phyloP scores from a whole-genome alignment of 2,113 vertebrate species.

The Phrynosoma blainvillii region DNA sequence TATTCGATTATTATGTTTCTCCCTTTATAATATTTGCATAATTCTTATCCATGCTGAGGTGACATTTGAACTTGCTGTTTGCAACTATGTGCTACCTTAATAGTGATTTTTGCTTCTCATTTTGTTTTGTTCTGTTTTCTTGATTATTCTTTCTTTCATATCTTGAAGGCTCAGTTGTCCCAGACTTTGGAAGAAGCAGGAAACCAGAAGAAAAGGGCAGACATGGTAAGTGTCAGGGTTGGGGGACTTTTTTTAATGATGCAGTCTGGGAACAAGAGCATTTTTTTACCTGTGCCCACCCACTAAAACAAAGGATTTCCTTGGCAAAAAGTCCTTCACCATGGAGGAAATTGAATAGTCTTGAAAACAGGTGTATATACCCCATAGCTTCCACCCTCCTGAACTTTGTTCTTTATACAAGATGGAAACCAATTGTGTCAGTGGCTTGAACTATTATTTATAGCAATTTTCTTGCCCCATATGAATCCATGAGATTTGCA shows the following conservation, averaged over 20 bases:
- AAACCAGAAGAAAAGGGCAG: slow-evolving; percentile 86
- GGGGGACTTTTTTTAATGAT: not conserved
- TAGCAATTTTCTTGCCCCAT: not conserved
- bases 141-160: not conserved
- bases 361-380: not conserved
- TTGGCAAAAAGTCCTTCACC: not conserved
- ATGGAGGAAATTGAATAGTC: not conserved
- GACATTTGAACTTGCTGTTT: not conserved
- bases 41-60: too few relatives aligned
- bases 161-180: slow-evolving; percentile 84
- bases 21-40: not conserved
- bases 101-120: not conserved
- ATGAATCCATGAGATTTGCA: not conserved
- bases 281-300: not conserved
- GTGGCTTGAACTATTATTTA: too few relatives aligned
- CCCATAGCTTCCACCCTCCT: not conserved
- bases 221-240: slow-evolving; percentile 80
- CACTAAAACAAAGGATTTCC: not conserved
- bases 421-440: not conserved
- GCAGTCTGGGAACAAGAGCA: not conserved
- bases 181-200: slow-evolving; percentile 89
- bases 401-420: not conserved
- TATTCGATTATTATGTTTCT: too few relatives aligned
- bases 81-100: not conserved
- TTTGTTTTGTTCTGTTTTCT: accelerated